Conservation (phyloP, 2,113 vertebrate species). For the Edolisoma coerulescens region DNA sequence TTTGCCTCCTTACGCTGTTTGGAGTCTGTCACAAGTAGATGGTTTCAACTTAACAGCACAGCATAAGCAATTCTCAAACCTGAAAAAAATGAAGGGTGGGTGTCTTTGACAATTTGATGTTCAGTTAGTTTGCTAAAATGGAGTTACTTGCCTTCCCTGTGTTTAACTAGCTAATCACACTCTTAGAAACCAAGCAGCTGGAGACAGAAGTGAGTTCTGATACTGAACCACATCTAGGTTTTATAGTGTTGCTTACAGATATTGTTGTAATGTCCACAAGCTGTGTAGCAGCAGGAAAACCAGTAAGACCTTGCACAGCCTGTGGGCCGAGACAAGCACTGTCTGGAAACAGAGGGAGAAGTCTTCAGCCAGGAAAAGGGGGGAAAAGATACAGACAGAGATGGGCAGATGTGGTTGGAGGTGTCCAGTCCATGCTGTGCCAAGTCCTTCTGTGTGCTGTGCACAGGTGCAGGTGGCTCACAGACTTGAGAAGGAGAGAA, state of each 20-base stretch:
- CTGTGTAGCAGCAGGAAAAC: background rate
- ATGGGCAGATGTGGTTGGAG: no score
- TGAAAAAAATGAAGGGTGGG: background rate
- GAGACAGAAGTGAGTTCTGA: background rate
- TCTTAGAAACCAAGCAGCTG: background rate
- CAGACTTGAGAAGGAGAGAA: background rate
- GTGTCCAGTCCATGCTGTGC: accelerated
- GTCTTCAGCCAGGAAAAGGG: background rate
- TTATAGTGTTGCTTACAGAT: background rate
- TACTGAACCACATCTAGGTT: background rate
- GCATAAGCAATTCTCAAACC: background rate
- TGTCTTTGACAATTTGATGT: background rate
- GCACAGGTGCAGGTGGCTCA: no score
- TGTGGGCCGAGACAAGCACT: background rate
- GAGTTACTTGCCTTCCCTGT: background rate
- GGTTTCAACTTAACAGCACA: background rate
- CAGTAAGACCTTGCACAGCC: background rate
- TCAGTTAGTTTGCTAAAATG: background rate
- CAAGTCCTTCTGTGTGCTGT: accelerated
- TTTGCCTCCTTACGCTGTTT: background rate
- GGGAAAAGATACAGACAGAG: no score
- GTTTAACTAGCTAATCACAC: background rate
- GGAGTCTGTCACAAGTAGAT: background rate
- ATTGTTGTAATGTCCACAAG: accelerated
- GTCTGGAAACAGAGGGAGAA: background rate